Percentiles rank a stretch among this genome's conserved stretches.
Conservation (phyloP, 2,797 vertebrate genomes). For the Helarctos malayanus region DNA sequence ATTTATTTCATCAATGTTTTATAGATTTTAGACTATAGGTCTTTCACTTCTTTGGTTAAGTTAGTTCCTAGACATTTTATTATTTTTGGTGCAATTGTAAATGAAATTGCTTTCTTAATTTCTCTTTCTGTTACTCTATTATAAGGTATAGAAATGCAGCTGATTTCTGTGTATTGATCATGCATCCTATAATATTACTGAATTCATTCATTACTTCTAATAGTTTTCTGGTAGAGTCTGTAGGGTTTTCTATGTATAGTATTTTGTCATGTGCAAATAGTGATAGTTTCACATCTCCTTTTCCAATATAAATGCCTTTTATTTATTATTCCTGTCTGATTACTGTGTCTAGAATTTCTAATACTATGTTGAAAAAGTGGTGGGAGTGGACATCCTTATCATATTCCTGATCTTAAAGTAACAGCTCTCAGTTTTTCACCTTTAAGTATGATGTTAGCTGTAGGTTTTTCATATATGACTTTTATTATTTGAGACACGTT, state of each 20-base stretch:
- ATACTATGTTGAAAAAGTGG: background rate
- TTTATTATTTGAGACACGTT: background rate
- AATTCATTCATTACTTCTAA: background rate
- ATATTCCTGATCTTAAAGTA: background rate
- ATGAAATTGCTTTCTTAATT: background rate
- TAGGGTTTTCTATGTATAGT: background rate
- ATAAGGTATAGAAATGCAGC: background rate
- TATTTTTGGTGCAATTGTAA: background rate
- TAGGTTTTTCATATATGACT: background rate
- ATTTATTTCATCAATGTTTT: background rate
- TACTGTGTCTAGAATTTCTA: background rate
- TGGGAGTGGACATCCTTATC: background rate
- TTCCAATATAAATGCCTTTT: background rate
- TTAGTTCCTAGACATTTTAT: background rate
- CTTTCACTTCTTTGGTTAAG: background rate
- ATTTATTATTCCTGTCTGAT: background rate
- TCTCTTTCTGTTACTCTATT: background rate
- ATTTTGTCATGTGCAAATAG: background rate
- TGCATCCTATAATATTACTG: background rate
- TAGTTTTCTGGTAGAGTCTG: background rate
- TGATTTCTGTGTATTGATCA: background rate
- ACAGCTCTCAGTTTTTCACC: background rate
- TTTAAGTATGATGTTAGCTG: background rate
- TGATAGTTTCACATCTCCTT: background rate
- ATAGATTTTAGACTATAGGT: background rate